phyloP scores from a whole-genome alignment of 2,113 vertebrate genomes.

The Aythya baeri region DNA sequence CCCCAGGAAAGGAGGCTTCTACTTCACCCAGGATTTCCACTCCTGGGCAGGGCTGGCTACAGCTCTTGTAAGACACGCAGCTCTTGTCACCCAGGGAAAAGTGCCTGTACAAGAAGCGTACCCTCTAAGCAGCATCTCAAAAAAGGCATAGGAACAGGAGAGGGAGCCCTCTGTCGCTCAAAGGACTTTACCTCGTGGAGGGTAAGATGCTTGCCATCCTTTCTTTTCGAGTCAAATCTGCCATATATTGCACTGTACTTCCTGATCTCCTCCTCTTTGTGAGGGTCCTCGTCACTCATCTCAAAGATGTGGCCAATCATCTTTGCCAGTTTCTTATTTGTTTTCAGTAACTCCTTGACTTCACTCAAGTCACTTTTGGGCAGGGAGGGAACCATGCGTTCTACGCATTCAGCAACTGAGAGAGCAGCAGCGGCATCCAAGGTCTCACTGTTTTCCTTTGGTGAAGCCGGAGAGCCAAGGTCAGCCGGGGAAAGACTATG shows the following conservation, averaged over 20 bases:
- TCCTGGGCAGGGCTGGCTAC: not conserved
- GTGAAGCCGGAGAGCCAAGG: constrained; percentile 91
- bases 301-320: constrained; percentile 99
- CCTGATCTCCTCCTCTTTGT: constrained; percentile 93
- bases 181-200: constrained; percentile 89
- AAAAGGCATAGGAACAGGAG: not conserved
- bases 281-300: constrained; percentile 91
- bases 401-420: constrained; percentile 93
- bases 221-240: constrained; percentile 96
- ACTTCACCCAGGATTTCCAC: not conserved
- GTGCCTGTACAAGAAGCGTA: fast-evolving
- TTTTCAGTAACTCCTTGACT: constrained; percentile 90
- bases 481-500: constrained; percentile 91
- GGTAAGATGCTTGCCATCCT: constrained; percentile 96
- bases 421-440: constrained; percentile 89
- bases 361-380: constrained; percentile 84
- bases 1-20: not conserved
- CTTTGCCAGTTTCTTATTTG: constrained; percentile 96
- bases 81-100: not conserved
- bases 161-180: not conserved
- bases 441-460: constrained; percentile 89
- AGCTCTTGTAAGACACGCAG: not conserved
- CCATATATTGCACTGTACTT: constrained; percentile 99
- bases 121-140: not conserved
- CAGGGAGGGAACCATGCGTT: constrained; percentile 88